Percentiles rank a stretch among this genome's conserved stretches.
Evolutionary conservation across 2,113 vertebrate genomes (phyloP).

Genomic region (Garra rufa): DNA sequence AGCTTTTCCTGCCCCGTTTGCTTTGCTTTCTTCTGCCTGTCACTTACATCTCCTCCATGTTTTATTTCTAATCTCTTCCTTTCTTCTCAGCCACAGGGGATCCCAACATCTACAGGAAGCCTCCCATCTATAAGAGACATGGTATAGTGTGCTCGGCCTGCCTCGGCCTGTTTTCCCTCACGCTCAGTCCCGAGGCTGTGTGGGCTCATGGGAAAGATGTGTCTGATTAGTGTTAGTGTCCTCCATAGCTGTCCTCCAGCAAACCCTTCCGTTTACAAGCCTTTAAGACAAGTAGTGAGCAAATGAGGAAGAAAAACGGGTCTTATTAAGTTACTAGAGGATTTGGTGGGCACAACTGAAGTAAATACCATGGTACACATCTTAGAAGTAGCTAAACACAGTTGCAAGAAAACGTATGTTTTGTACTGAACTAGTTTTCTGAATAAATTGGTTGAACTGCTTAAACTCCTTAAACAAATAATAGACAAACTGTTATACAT

Average conservation of each 20-base stretch:
- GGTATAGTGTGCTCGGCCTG: conserved; percentile 83
- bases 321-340: neutral
- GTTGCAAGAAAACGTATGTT: neutral
- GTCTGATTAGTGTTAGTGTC: conserved; percentile 29
- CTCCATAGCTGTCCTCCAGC: conserved; percentile 5
- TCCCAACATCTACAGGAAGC: conserved; percentile 97
- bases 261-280: neutral
- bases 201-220: conserved; percentile 48
- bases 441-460: neutral
- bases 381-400: neutral
- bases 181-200: conserved; percentile 27
- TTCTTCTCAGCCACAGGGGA: conserved; percentile 87
- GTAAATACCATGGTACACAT: neutral
- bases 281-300: neutral
- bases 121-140: conserved; percentile 97
- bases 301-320: neutral
- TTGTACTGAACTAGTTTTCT: neutral
- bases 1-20: conserved; percentile 40
- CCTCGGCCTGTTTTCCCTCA: conserved; percentile 66
- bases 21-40: conserved; percentile 34
- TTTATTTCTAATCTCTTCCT: conserved; percentile 68
- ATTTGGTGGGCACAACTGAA: no score
- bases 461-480: no score
- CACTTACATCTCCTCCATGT: conserved; percentile 64
- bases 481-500: neutral